phyloP scores from a whole-genome alignment of 2,888 invertebrate species.

The Apamea crenata region DNA sequence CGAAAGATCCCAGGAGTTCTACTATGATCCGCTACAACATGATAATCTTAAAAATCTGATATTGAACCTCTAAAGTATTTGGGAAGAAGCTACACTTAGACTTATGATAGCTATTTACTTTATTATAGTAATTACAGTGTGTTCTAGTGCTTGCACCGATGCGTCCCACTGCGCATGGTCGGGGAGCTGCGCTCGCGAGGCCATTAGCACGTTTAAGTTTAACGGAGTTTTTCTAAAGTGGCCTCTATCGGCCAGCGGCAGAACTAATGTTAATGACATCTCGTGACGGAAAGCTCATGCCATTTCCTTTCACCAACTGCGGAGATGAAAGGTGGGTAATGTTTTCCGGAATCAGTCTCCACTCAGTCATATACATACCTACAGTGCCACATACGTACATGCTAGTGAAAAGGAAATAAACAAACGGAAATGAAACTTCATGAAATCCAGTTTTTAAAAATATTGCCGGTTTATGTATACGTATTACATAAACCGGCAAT shows the following conservation, averaged over 20 bases:
- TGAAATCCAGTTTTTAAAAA: too few species aligned
- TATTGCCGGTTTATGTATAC: too few species aligned
- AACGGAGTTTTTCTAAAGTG: slow-evolving; percentile 37
- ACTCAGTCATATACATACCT: not conserved
- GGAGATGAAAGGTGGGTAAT: slow-evolving; percentile 42
- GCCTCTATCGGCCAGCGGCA: slow-evolving; percentile 21
- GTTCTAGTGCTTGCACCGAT: slow-evolving; percentile 7
- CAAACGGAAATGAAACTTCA: not conserved
- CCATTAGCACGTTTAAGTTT: slow-evolving; percentile 43
- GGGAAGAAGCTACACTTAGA: not conserved
- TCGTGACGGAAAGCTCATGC: slow-evolving; percentile 32
- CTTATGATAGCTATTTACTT: not conserved
- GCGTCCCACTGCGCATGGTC: slow-evolving; percentile 31
- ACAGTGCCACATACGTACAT: too few species aligned
- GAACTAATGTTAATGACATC: slow-evolving; percentile 40
- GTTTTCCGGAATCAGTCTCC: slow-evolving; percentile 16
- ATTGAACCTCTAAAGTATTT: not conserved
- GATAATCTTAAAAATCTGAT: not conserved
- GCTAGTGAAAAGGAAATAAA: slow-evolving; percentile 6
- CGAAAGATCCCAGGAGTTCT: not conserved
- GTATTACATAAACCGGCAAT: not conserved
- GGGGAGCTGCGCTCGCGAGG: slow-evolving; percentile 34
- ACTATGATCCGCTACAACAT: not conserved
- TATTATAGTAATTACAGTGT: slow-evolving; percentile 18
- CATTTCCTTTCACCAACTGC: slow-evolving; percentile 39